Conservation (phyloP, 2,888 invertebrate species). For the Callimorpha dominula region DNA sequence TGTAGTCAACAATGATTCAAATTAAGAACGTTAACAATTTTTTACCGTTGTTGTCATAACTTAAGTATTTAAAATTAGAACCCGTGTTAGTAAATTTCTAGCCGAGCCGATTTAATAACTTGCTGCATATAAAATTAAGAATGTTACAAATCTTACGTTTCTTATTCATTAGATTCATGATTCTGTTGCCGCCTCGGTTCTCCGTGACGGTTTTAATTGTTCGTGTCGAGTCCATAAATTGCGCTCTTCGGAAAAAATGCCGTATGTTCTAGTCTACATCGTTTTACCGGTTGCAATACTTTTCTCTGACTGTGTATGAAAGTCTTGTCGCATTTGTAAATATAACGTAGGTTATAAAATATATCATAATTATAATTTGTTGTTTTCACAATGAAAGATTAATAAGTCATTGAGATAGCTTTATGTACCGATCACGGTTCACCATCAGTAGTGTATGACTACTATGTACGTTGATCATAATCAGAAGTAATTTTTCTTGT, state of each 20-base stretch:
- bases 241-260: slow-evolving; percentile 7
- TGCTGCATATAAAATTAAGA: not conserved
- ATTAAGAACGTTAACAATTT: slow-evolving; percentile 1
- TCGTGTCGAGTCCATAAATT: slow-evolving; percentile 16
- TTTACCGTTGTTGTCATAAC: not conserved
- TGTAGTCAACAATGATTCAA: slow-evolving; percentile 12
- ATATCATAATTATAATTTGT: not conserved
- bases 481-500: too few species aligned
- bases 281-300: not conserved
- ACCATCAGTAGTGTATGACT: too few species aligned
- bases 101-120: not conserved
- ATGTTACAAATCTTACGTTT: slow-evolving; percentile 4
- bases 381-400: not conserved
- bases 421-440: too few species aligned
- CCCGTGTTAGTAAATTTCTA: not conserved
- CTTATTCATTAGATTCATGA: slow-evolving; percentile 9
- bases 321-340: slow-evolving; percentile 5
- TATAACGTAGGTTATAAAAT: not conserved
- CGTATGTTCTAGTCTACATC: slow-evolving; percentile 9
- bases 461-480: too few species aligned
- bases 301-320: not conserved
- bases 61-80: not conserved
- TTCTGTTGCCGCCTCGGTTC: slow-evolving; percentile 8
- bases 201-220: slow-evolving; percentile 21
- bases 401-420: too few species aligned